Conservation (phyloP, 2,888 invertebrate species). For the Ennomos fuscantarius region DNA sequence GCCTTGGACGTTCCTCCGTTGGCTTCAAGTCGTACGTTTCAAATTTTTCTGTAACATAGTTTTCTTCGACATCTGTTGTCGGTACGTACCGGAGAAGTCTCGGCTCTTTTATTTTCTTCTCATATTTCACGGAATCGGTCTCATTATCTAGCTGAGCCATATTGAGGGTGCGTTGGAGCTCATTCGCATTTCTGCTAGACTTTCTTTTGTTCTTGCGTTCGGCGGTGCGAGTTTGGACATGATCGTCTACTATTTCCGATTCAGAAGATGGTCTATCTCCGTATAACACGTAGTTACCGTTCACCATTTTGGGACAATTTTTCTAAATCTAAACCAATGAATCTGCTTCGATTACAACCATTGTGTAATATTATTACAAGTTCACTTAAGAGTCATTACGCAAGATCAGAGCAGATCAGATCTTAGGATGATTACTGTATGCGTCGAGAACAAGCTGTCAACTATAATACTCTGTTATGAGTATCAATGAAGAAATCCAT, state of each 20-base stretch:
- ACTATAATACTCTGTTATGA: slow-evolving; percentile 44
- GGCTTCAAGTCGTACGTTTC: slow-evolving; percentile 76
- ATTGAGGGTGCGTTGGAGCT: slow-evolving; percentile 68
- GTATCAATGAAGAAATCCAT: slow-evolving; percentile 55
- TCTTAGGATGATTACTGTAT: slow-evolving; percentile 38
- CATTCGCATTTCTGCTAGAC: slow-evolving; percentile 65
- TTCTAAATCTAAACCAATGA: slow-evolving; percentile 34
- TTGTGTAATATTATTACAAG: slow-evolving; percentile 44
- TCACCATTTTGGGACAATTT: slow-evolving; percentile 70
- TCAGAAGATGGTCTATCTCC: slow-evolving; percentile 76
- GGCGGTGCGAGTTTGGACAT: slow-evolving; percentile 67
- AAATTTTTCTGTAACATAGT: slow-evolving; percentile 72
- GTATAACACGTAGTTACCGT: slow-evolving; percentile 78
- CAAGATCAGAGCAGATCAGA: slow-evolving; percentile 33
- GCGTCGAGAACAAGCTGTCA: slow-evolving; percentile 41
- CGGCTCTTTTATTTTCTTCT: slow-evolving; percentile 77
- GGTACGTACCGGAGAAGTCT: slow-evolving; percentile 73
- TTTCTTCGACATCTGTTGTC: slow-evolving; percentile 72
- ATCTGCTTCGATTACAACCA: slow-evolving; percentile 46
- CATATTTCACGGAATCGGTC: slow-evolving; percentile 76
- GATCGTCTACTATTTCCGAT: slow-evolving; percentile 75
- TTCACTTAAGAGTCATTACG: slow-evolving; percentile 43
- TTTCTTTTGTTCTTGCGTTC: slow-evolving; percentile 71
- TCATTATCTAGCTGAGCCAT: slow-evolving; percentile 74
- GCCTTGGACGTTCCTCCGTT: slow-evolving; percentile 65